A percentile compares a stretch with the other conserved stretches of the same genome.
These are phyloP conservation scores for Ia io DNA, from an alignment of 2,113 vertebrate genomes.

Conservation along the genomic window DNA sequence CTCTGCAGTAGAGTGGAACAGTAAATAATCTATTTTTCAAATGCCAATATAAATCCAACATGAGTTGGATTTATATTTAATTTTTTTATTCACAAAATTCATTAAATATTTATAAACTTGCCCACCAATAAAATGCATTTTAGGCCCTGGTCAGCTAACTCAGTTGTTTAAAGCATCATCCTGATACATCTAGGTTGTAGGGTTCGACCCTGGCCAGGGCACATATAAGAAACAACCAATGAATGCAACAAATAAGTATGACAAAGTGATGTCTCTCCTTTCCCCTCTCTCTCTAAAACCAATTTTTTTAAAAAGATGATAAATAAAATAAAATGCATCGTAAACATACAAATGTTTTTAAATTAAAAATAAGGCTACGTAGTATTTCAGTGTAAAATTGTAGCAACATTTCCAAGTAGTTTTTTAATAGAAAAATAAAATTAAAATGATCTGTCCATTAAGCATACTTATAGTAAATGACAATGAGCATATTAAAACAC, in stretches of 20 bases:
- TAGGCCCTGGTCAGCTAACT: neutral
- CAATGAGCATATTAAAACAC: neutral
- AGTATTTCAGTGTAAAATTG: conserved; percentile 7
- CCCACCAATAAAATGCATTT: neutral
- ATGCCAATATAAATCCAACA: neutral
- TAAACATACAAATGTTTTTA: neutral
- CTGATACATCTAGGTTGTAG: neutral
- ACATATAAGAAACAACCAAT: neutral
- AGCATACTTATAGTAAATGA: neutral
- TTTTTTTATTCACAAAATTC: neutral
- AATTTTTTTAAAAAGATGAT: neutral
- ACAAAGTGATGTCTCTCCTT: neutral
- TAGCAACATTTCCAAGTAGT: neutral
- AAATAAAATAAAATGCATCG: neutral
- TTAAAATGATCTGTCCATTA: neutral
- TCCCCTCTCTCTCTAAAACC: neutral
- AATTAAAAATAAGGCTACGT: neutral
- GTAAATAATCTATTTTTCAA: conserved; percentile 13
- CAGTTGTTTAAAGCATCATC: neutral
- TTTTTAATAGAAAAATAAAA: conserved; percentile 14
- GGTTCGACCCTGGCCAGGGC: neutral
- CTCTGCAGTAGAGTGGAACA: neutral
- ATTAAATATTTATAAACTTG: neutral
- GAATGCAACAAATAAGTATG: neutral
- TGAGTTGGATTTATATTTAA: neutral